Evolutionary conservation across 2,888 invertebrate species (phyloP).

Genomic region (Protophormia terraenovae): DNA sequence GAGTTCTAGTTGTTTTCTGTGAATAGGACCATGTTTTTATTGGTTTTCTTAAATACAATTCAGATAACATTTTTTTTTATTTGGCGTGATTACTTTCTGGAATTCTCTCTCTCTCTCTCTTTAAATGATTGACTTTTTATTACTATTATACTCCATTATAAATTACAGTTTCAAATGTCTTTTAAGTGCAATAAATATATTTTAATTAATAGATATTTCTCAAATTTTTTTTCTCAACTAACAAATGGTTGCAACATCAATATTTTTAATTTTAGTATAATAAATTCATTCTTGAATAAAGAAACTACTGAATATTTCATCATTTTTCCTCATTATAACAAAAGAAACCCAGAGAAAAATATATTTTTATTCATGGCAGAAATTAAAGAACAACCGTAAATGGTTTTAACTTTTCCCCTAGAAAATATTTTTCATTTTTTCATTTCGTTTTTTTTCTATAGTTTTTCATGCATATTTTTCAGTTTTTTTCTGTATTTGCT

Average conservation of each 20-base stretch:
- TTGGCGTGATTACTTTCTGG: too few relatives aligned
- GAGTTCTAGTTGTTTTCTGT: too few relatives aligned
- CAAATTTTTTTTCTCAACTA: too few relatives aligned
- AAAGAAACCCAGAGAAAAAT: background rate
- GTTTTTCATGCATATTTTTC: background rate
- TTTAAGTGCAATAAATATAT: slow-evolving; percentile 3
- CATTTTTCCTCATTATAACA: background rate
- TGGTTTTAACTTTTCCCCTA: slow-evolving; percentile 3
- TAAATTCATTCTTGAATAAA: background rate
- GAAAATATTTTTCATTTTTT: slow-evolving; percentile 1
- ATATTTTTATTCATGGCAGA: too few relatives aligned
- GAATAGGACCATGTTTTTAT: too few relatives aligned
- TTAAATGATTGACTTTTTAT: too few relatives aligned
- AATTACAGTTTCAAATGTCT: too few relatives aligned
- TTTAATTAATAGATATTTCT: slow-evolving; percentile 9
- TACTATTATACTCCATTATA: too few relatives aligned
- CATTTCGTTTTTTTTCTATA: background rate
- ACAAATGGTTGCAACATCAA: background rate
- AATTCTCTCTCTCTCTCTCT: too few relatives aligned
- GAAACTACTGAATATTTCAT: background rate
- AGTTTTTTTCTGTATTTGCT: background rate
- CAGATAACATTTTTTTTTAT: too few relatives aligned
- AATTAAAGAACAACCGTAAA: background rate
- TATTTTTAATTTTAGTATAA: background rate
- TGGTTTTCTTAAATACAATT: too few relatives aligned